Base-by-base conservation (phyloP, 1,140 invertebrate species). In the Drusus annulatus region DNA sequence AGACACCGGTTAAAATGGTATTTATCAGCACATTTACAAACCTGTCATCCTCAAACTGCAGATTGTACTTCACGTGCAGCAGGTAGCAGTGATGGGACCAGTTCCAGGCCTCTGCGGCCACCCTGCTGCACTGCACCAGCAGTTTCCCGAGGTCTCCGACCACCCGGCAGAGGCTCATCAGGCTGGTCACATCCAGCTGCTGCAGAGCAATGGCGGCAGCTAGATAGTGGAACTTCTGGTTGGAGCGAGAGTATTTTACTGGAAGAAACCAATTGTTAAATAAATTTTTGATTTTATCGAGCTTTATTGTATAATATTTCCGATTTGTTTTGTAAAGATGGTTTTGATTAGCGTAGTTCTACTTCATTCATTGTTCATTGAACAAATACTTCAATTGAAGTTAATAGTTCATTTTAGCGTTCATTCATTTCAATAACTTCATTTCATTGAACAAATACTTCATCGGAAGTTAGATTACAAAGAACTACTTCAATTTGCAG, bases 11-110 rank as follows among this genome's bases (percentile, higher is more conserved):
- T n/a, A n/a, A n/a, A n/a, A n/a, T 36, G 7, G 3, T 45, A 45
- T 45, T 45, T 10, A 45, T 45, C 36, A 45, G 7, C 36, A 45
- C 36, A 45, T 45, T 45, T 10, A 45, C 36, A 45, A 45, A 81
- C 80, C 65, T 71, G 63, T 73, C 45, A 52, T 77, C 45, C 23
- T 75, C 60, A 65, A 23, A 71, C 17, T 81, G 45, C 17, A 82
- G 63, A 36, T 78, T 74, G 79, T 82, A 69, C 25, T 77, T 78
- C 19, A 82, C 28, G 54, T 82, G 75, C 7, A 82, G 58, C 6
- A 74, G 17, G 28, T 82, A 65, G n/a, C 71, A 31, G 10, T 50
- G 19, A 13, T 54, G 31, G 15, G 45, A 36, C 79, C 75, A 83
- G 16, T n/a, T 51, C 71, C 75, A 21, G 52, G 76, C 79, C 21